Conservation (phyloP, 2,888 invertebrate genomes). For the Amiota minor region DNA sequence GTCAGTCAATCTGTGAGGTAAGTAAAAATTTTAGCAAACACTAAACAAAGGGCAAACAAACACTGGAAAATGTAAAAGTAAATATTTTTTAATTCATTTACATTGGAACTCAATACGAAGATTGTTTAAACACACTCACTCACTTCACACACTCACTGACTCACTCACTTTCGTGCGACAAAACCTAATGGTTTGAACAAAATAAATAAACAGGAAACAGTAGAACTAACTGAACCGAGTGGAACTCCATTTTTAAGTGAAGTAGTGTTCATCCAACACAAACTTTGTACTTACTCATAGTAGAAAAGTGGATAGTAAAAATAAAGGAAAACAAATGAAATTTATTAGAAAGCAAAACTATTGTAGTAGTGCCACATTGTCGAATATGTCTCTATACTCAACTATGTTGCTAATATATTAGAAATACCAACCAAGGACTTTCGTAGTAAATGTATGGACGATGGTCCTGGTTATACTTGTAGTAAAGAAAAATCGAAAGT, state of each 20-base stretch:
- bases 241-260: too few species aligned
- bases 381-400: too few species aligned
- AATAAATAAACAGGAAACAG: slow-evolving; percentile 8
- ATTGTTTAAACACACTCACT: neutral
- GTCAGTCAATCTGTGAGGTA: slow-evolving; percentile 81
- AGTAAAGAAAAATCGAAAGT: too few species aligned
- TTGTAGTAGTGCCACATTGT: neutral
- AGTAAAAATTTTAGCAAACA: slow-evolving; percentile 59
- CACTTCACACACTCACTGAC: neutral
- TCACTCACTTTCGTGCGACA: neutral
- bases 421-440: neutral
- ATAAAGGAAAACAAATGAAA: slow-evolving; percentile 30
- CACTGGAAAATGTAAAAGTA: slow-evolving; percentile 4
- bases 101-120: too few species aligned
- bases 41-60: neutral
- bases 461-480: too few species aligned
- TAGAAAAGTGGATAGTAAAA: neutral
- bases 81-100: neutral
- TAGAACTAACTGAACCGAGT: neutral
- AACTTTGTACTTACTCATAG: too few species aligned
- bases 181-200: slow-evolving; percentile 39
- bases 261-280: too few species aligned
- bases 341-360: slow-evolving; percentile 39
- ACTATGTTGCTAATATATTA: slow-evolving; percentile 25
- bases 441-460: too few species aligned